These are phyloP conservation scores for Buphagus erythrorhynchus DNA, from an alignment of 2,797 vertebrate genomes.

Conservation along the genomic window DNA sequence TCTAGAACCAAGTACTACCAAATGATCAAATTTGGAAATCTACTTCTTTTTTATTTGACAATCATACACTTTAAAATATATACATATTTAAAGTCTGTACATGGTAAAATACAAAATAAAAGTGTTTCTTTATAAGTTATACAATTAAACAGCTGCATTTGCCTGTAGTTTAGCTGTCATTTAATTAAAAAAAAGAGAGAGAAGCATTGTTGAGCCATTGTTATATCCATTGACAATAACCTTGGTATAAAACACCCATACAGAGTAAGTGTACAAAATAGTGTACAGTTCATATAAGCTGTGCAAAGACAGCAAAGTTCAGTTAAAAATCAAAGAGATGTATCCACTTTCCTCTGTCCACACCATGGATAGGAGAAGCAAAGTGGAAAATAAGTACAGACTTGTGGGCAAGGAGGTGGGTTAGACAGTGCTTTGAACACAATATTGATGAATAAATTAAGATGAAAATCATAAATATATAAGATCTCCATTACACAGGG, in stretches of 20 bases:
- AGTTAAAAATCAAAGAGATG: constrained; percentile 78
- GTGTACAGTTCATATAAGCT: constrained; percentile 91
- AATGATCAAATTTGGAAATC: not conserved
- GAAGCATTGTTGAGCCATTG: constrained; percentile 24
- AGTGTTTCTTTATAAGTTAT: constrained; percentile 94
- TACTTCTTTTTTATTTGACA: constrained; percentile 79
- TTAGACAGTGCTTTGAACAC: not conserved
- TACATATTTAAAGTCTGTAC: constrained; percentile 89
- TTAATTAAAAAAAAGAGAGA: constrained; percentile 22
- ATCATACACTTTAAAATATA: constrained; percentile 81
- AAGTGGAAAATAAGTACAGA: not conserved
- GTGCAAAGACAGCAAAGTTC: constrained; percentile 89
- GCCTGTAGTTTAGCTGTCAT: constrained; percentile 77
- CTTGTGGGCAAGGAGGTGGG: not conserved
- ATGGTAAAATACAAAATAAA: constrained; percentile 89
- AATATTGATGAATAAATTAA: not conserved
- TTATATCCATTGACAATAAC: constrained; percentile 81
- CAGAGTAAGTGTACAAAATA: constrained; percentile 92
- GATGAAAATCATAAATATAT: not conserved
- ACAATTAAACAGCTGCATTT: constrained; percentile 85
- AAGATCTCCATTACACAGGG: not conserved
- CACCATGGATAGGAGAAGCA: not conserved
- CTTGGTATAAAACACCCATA: constrained; percentile 97
- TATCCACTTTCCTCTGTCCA: constrained; percentile 71
- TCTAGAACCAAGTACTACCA: not conserved